Base-by-base conservation (phyloP, 2,797 vertebrate species). In the Phataginus tetradactyla region DNA sequence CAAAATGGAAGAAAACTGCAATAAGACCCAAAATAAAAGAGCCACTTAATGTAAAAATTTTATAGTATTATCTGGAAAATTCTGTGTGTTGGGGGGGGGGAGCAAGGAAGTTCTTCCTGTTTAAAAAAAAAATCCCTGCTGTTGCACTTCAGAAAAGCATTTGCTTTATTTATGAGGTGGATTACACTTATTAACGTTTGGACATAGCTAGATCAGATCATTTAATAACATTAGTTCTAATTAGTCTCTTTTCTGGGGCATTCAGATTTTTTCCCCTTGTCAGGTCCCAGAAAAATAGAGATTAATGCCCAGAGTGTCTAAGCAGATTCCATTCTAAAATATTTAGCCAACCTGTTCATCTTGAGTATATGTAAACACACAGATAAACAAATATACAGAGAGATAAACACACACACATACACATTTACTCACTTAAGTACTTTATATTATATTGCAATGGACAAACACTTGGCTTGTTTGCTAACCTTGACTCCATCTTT, bases 1-100 rank as follows among this genome's bases (percentile, higher is more conserved):
- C 81, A 97, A 98, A 63, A 91, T 97, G 79, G 88, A 96, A 97
- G 84, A 97, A 96, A 97, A 98, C 32, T 71, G 71, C 96, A 98
- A 91, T 97, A 95, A 94, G 97, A 97, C 71, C 32, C 88, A 84
- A 94, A 77, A 83, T 63, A 87, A 92, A 84, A 97, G 14, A 68
- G 27, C 23, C 53, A 92, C 63, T 96, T n/a, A 49, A 14, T 12
- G 61, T 80, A 96, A 96, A 92, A n/a, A 12, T 85, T 95, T 87
- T 42, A 87, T 14, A 87, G 68, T 55, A 86, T 49, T 88, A 87
- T 78, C 89, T 75, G 61, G 53, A 81, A 93, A 96, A 86, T 12
- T 81, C n/a, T 72, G 10, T 55, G 17, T 15, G 8, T 45, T 23
- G n/a, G 21, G n/a, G 2, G 34, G 34, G 20, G 1, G 27, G 45